Percentiles rank a stretch among this genome's conserved stretches.
phyloP scores from a whole-genome alignment of 2,888 invertebrate species.

The Biston stratarius region DNA sequence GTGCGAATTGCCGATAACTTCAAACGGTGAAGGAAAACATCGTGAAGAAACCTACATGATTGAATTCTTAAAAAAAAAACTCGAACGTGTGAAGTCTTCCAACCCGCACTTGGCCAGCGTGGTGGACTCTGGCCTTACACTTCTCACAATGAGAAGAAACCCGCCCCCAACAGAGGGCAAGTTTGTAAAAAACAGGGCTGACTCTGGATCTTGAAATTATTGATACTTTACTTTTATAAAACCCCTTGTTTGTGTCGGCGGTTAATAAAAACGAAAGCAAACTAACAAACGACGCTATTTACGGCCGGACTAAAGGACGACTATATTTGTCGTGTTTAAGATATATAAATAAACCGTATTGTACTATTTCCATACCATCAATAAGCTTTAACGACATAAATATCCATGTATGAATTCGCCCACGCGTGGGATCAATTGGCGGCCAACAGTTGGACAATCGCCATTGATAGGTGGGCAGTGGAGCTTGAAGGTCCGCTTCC shows the following conservation, averaged over 20 bases:
- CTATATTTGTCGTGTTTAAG: not conserved
- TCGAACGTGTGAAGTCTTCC: no score
- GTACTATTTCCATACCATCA: constrained; percentile 27
- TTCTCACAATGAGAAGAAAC: no score
- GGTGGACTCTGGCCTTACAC: no score
- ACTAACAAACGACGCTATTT: not conserved
- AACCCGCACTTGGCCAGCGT: no score
- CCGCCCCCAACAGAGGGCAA: no score
- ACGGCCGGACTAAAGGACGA: not conserved
- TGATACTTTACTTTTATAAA: not conserved
- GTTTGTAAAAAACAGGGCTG: no score
- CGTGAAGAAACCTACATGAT: no score
- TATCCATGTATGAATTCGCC: constrained; percentile 43
- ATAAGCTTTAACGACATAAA: constrained; percentile 33
- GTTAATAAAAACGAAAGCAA: not conserved
- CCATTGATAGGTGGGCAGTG: constrained; percentile 77
- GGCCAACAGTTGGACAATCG: constrained; percentile 76
- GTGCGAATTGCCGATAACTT: no score
- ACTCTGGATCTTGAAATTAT: no score
- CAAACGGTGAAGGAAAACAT: no score
- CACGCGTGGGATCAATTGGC: constrained; percentile 56
- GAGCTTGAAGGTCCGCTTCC: constrained; percentile 83
- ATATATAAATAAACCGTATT: constrained; percentile 3
- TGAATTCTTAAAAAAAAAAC: no score
- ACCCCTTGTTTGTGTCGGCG: not conserved